These are phyloP conservation scores for Ornithoptera priamus DNA, from an alignment of 2,888 invertebrate genomes.

Conservation along the genomic window DNA sequence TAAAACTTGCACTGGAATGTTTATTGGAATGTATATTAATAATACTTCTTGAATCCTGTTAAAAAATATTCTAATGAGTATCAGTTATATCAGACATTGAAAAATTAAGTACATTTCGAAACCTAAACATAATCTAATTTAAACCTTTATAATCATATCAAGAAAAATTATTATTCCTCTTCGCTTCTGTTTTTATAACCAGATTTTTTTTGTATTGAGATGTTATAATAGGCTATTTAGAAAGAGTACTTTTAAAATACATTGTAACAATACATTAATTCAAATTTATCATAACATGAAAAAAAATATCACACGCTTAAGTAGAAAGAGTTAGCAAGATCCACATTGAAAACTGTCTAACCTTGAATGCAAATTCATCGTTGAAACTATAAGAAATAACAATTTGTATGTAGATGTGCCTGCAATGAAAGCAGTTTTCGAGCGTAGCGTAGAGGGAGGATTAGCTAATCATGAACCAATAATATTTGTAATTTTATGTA, in stretches of 20 bases:
- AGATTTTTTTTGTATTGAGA: neutral
- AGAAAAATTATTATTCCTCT: neutral
- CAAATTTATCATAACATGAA: neutral
- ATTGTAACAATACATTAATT: neutral
- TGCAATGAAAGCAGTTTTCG: conserved; percentile 1
- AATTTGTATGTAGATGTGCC: conserved; percentile 13
- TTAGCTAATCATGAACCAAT: neutral
- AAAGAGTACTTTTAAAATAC: neutral
- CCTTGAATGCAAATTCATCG: conserved; percentile 5
- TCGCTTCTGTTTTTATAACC: neutral
- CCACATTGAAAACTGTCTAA: neutral
- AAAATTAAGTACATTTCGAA: neutral
- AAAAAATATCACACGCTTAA: neutral
- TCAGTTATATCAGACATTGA: neutral
- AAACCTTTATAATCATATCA: neutral
- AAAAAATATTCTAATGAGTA: neutral
- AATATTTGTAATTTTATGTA: conserved; percentile 5
- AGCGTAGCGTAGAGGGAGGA: neutral
- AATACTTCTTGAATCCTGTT: neutral
- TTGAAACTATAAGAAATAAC: conserved; percentile 2
- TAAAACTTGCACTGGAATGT: neutral
- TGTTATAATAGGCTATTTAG: too few relatives aligned
- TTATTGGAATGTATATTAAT: neutral
- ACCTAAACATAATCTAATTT: neutral
- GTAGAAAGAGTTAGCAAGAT: neutral